These are phyloP conservation scores for Rugalucina vietnamica DNA, from an alignment of 2,888 invertebrate genomes.

Conservation along the genomic window DNA sequence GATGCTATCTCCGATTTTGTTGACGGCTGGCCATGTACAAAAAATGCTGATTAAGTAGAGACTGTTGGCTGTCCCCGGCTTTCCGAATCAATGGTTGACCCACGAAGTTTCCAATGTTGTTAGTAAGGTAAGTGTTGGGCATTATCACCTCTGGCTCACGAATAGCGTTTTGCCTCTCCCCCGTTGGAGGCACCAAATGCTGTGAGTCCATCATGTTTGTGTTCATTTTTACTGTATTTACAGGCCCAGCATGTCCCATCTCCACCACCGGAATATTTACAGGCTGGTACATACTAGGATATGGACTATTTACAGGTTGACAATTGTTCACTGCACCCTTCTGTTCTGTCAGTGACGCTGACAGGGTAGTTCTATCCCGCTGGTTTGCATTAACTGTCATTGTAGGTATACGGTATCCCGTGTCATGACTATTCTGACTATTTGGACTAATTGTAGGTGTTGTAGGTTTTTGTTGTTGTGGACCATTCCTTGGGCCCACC, in stretches of 20 bases:
- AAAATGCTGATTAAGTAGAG: not conserved
- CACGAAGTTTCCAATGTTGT: not conserved
- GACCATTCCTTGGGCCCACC: not conserved
- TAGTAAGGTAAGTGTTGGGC: too few species aligned
- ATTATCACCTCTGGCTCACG: not conserved
- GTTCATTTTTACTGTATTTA: not conserved
- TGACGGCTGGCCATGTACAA: not conserved
- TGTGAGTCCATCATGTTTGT: not conserved
- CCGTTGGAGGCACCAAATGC: not conserved
- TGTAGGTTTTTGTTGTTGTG: not conserved
- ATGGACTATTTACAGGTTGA: not conserved
- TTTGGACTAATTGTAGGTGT: not conserved
- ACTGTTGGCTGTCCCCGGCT: not conserved
- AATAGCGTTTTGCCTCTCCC: not conserved
- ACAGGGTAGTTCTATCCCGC: not conserved
- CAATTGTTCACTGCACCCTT: too few species aligned
- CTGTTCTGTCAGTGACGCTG: not conserved
- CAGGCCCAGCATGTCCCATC: not conserved
- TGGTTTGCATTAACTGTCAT: not conserved
- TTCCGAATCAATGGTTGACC: not conserved
- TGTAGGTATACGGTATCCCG: not conserved
- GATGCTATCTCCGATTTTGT: not conserved
- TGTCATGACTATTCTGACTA: not conserved
- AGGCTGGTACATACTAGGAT: not conserved
- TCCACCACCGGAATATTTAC: not conserved